Evolutionary conservation across 2,113 vertebrate species (phyloP).

Genomic region (Lepus timidus): DNA sequence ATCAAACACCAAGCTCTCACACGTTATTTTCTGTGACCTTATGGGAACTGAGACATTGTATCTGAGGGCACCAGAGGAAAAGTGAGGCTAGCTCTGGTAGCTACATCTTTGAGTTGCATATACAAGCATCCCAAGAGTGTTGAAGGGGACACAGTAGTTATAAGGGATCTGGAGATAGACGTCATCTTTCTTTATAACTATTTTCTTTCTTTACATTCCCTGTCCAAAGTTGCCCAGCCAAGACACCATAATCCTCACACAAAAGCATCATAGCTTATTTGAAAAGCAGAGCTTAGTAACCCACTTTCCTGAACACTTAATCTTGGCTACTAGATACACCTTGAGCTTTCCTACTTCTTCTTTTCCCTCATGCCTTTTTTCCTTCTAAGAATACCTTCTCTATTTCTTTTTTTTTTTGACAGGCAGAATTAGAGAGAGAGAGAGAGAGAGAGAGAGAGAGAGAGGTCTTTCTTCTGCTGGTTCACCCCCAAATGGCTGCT

Average conservation of each 20-base stretch:
- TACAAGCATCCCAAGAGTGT: neutral
- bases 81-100: neutral
- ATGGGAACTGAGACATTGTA: neutral
- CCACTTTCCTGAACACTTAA: neutral
- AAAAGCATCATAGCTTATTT: neutral
- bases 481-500: no score
- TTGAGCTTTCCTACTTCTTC: neutral
- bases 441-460: no score
- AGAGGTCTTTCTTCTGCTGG: no score
- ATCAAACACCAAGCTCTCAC: neutral
- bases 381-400: neutral
- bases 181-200: constrained; percentile 7
- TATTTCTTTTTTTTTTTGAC: neutral
- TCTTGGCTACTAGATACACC: neutral
- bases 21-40: constrained; percentile 20
- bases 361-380: neutral
- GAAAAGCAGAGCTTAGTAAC: neutral
- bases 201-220: constrained; percentile 52
- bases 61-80: neutral
- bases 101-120: neutral
- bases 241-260: neutral
- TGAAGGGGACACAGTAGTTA: neutral
- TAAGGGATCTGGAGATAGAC: neutral
- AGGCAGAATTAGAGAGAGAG: no score
- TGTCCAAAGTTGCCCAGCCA: neutral